phyloP scores from a whole-genome alignment of 2,888 invertebrate species.

The Apamea sordens region DNA sequence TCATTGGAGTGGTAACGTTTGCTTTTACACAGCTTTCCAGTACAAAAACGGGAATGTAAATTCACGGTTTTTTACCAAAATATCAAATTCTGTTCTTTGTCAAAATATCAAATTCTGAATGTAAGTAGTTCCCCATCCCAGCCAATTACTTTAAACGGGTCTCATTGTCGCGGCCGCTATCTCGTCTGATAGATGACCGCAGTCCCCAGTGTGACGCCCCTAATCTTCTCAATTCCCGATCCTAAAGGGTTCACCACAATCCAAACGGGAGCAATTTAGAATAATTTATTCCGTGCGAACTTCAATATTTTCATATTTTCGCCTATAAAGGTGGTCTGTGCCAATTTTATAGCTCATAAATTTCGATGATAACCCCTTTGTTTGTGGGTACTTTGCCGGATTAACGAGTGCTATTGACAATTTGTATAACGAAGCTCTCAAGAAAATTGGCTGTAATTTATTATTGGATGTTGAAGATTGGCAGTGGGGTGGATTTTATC shows the following conservation, averaged over 20 bases:
- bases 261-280: conserved; percentile 75
- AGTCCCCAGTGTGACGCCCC: conserved; percentile 68
- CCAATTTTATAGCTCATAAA: conserved; percentile 81
- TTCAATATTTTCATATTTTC: conserved; percentile 77
- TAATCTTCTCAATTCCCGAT: conserved; percentile 73
- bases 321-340: conserved; percentile 72
- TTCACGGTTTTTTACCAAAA: conserved; percentile 9
- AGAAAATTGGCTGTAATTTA: conserved; percentile 74
- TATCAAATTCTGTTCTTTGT: conserved; percentile 25
- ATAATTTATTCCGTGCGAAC: conserved; percentile 77
- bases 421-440: conserved; percentile 72
- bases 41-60: background rate
- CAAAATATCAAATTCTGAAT: conserved; percentile 37
- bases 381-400: conserved; percentile 73
- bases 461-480: conserved; percentile 64
- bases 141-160: conserved; percentile 58
- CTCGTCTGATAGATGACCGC: conserved; percentile 71
- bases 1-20: conserved; percentile 2
- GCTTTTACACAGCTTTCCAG: background rate
- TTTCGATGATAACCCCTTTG: conserved; percentile 78
- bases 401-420: conserved; percentile 76
- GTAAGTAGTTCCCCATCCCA: conserved; percentile 33
- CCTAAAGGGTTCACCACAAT: conserved; percentile 77
- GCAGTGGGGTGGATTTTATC: conserved; percentile 57
- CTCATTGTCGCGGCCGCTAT: conserved; percentile 67